These are phyloP conservation scores for Apis dorsata DNA, from an alignment of 1,140 invertebrate species.

Conservation along the genomic window DNA sequence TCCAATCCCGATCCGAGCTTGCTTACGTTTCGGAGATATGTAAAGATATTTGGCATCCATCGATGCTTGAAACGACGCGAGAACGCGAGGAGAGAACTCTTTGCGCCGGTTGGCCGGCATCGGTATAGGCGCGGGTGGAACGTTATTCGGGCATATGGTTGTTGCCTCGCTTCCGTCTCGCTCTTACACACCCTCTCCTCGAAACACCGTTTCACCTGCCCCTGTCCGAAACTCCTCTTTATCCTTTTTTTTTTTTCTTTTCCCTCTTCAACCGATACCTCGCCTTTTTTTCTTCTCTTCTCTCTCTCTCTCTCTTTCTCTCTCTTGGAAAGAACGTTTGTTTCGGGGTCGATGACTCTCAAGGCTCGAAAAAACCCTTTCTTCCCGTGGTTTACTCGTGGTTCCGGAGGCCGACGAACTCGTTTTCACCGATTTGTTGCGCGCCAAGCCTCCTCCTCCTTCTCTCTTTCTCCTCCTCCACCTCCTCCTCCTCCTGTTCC, in stretches of 20 bases:
- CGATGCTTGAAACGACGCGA: background rate
- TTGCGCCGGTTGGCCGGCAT: slow-evolving; percentile 61
- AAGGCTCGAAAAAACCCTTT: slow-evolving; percentile 71
- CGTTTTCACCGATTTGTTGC: slow-evolving; percentile 45
- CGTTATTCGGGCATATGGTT: slow-evolving; percentile 77
- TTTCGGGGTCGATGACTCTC: slow-evolving; percentile 71
- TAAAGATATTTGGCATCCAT: slow-evolving; percentile 4
- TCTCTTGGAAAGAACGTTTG: slow-evolving; percentile 54
- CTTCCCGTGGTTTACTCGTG: slow-evolving; percentile 64
- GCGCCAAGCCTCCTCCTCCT: background rate
- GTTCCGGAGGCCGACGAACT: slow-evolving; percentile 51
- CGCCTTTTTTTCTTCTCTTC: slow-evolving; percentile 29
- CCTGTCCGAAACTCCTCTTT: slow-evolving; percentile 64
- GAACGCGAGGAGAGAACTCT: slow-evolving; percentile 47
- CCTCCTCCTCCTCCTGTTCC: too few species aligned
- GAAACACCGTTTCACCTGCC: slow-evolving; percentile 63
- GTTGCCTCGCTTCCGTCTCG: slow-evolving; percentile 59
- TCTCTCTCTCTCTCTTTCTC: slow-evolving; percentile 31
- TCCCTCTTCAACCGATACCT: slow-evolving; percentile 43
- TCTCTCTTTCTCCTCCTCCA: background rate
- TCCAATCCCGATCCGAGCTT: too few species aligned
- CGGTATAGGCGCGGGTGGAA: slow-evolving; percentile 72
- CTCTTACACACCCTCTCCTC: slow-evolving; percentile 56
- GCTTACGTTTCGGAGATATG: too few species aligned
- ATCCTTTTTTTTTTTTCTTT: slow-evolving; percentile 46